Evolutionary conservation across 1,140 invertebrate genomes (phyloP).

Genomic region (Eumeta japonica): DNA sequence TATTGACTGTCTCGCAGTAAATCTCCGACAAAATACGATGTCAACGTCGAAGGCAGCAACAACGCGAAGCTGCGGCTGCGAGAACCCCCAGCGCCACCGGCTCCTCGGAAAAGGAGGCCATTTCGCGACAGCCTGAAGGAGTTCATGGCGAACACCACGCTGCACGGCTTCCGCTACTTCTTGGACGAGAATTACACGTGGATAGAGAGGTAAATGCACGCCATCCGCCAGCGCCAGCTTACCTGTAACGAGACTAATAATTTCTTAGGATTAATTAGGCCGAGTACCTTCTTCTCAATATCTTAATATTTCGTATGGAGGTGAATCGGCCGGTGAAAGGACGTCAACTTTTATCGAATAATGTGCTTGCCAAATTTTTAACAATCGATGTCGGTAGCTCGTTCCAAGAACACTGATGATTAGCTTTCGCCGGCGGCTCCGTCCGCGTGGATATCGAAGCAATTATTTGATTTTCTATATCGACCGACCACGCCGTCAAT

Average conservation of each 20-base stretch:
- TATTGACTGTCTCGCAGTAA: neutral
- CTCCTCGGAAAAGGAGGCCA: neutral
- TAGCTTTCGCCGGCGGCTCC: too few relatives aligned
- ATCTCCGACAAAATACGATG: neutral
- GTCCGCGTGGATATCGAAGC: too few relatives aligned
- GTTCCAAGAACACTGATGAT: too few relatives aligned
- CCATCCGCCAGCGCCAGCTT: too few relatives aligned
- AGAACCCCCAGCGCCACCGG: neutral
- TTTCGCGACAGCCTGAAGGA: constrained; percentile 10
- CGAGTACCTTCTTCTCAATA: neutral
- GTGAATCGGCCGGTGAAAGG: too few relatives aligned
- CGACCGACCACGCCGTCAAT: too few relatives aligned
- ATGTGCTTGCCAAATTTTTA: too few relatives aligned
- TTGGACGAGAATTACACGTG: constrained; percentile 5
- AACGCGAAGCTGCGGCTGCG: neutral
- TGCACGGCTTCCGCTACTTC: constrained; percentile 13
- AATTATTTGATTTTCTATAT: too few relatives aligned
- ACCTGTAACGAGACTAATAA: too few relatives aligned
- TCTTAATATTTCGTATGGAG: neutral
- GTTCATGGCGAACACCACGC: constrained; percentile 10
- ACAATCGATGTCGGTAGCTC: too few relatives aligned
- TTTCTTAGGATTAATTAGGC: too few relatives aligned
- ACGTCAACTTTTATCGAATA: too few relatives aligned
- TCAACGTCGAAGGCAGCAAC: neutral
- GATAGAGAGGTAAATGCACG: constrained; percentile 12